Percentiles rank a stretch among this genome's conserved stretches.
Evolutionary conservation across 2,797 vertebrate genomes (phyloP).

Genomic region (Phalanger gymnotis): DNA sequence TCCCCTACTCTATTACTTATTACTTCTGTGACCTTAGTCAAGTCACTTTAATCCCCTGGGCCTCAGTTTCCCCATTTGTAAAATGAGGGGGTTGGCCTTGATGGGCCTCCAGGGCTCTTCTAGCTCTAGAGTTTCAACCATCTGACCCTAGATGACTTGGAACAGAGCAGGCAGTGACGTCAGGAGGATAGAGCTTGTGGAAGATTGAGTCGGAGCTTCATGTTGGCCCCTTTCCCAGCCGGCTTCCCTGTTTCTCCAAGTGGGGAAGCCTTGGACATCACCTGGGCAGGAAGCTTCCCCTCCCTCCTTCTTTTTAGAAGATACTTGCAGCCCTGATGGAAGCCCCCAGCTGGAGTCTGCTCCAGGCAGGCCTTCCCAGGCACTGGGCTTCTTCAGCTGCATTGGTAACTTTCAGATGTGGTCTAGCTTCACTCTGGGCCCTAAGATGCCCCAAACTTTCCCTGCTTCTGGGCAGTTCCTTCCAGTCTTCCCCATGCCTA

Average conservation of each 20-base stretch:
- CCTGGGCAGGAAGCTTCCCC: neutral
- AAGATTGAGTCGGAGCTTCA: neutral
- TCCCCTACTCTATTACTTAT: neutral
- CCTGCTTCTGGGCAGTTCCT: neutral
- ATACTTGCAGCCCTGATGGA: neutral
- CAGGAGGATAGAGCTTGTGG: neutral
- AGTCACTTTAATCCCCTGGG: neutral
- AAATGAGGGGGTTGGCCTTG: neutral
- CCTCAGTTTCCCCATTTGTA: neutral
- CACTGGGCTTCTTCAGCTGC: neutral
- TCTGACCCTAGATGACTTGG: neutral
- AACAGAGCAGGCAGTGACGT: neutral
- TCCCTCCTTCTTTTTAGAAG: neutral
- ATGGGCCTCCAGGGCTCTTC: neutral
- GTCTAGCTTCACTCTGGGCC: neutral
- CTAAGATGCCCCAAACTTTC: neutral
- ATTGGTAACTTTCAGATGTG: too few relatives aligned
- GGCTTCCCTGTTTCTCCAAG: neutral
- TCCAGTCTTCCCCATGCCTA: neutral
- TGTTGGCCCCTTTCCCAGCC: neutral
- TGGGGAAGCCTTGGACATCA: neutral
- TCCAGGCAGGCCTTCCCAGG: neutral
- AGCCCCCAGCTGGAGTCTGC: neutral
- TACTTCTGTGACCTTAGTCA: neutral
- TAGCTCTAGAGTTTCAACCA: neutral